Evolutionary conservation across 2,797 vertebrate genomes (phyloP), one percentile per base, ranked within the genome.

Genomic region (Alcedo atthis): DNA sequence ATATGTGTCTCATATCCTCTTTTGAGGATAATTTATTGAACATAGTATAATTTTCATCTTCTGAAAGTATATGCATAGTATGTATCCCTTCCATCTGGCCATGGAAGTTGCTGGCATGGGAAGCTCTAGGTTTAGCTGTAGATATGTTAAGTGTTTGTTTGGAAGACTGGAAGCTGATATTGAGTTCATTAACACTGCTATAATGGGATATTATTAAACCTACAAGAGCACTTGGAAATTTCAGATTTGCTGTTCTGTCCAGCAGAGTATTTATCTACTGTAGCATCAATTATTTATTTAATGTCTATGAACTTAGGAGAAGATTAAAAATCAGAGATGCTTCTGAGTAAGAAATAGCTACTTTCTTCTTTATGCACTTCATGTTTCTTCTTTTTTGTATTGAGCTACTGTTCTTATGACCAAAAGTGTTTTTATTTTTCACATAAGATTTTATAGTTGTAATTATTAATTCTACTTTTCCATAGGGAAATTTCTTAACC

Each of bases 121-220:
- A 17, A 2, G 2, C n/a, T 66, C 20, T 57, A n/a, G 40, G 9
- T 35, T 2, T 5, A 43, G 25, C 30, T 0, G 0, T 30, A 21
- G 21, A 2, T 42, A 57, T 45, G 24, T 55, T 32, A n/a, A 40
- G 32, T 5, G 4, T 74, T 82, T 48, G 10, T 20, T 67, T 40
- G 37, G 25, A 43, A 21, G 43, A 62, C 42, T 45, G 67, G 45
- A 48, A 25, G 3, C 43, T 66, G 54, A 35, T 58, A 35, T 15
- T 46, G n/a, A 33, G 22, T 46, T 25, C 40, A 43, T 78, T 51
- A 70, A 16, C 19, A 8, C 8, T 42, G 40, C 22, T 45, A 4
- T 68, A 55, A 28, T 67, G 64, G 35, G 53, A 18, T 45, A 37
- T 21, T 45, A 16, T 26, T 62, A 26, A 55, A 45, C 21, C 40